These are phyloP conservation scores for Asobara japonica DNA, from an alignment of 1,140 invertebrate genomes.

Conservation along the genomic window DNA sequence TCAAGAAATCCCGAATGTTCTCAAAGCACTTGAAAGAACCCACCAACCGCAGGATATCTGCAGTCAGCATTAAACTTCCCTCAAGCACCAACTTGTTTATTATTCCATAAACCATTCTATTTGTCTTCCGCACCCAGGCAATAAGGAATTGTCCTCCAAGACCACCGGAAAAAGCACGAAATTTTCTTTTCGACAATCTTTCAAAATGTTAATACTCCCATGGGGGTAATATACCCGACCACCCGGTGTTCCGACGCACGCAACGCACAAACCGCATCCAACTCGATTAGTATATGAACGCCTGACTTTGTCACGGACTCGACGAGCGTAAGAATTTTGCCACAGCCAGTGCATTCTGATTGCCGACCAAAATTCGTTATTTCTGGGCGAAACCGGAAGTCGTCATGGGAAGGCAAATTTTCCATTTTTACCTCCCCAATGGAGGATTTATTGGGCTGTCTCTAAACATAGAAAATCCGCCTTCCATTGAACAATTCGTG, in stretches of 20 bases:
- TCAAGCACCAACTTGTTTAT: not conserved
- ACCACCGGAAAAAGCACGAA: not conserved
- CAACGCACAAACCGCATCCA: not conserved
- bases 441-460: no score
- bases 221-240: not conserved
- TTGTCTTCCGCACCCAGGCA: not conserved
- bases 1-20: not conserved
- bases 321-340: not conserved
- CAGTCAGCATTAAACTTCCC: not conserved
- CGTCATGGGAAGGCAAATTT: not conserved
- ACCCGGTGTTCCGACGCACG: slow-evolving; percentile 1
- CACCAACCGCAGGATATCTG: not conserved
- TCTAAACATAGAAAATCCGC: no score
- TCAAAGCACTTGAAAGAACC: not conserved
- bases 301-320: not conserved
- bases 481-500: no score
- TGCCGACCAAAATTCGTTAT: not conserved
- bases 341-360: not conserved
- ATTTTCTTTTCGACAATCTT: not conserved
- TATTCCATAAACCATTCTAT: not conserved
- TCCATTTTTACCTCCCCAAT: not conserved
- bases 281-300: slow-evolving; percentile 1
- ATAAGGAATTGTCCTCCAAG: not conserved
- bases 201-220: not conserved
- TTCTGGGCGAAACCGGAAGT: not conserved